Percentiles rank a stretch among this genome's conserved stretches.
phyloP scores from a whole-genome alignment of 2,113 vertebrate genomes.

The Ammodytes marinus region DNA sequence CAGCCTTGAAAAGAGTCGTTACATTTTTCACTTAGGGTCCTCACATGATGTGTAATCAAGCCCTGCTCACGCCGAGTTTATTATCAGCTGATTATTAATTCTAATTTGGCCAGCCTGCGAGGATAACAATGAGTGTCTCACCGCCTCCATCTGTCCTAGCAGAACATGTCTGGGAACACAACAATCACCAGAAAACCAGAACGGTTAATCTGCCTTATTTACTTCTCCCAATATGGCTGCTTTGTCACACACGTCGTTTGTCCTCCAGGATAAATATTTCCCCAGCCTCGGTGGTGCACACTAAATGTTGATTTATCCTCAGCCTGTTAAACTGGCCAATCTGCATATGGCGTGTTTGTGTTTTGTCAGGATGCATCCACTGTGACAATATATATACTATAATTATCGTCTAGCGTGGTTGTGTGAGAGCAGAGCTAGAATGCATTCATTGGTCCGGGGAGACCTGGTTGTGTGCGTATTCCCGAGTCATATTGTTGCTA shows the following conservation, averaged over 20 bases:
- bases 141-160: constrained; percentile 80
- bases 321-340: constrained; percentile 78
- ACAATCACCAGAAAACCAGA: constrained; percentile 71
- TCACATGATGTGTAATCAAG: constrained; percentile 47
- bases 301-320: constrained; percentile 82
- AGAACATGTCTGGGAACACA: constrained; percentile 78
- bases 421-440: constrained; percentile 66
- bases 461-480: constrained; percentile 31
- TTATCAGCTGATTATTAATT: constrained; percentile 73
- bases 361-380: constrained; percentile 73
- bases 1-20: constrained; percentile 2
- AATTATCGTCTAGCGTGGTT: constrained; percentile 62
- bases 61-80: constrained; percentile 55
- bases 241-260: constrained; percentile 75
- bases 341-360: constrained; percentile 77
- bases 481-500: constrained; percentile 31
- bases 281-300: constrained; percentile 60
- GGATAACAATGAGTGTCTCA: constrained; percentile 79
- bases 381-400: constrained; percentile 77
- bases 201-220: constrained; percentile 83
- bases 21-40: constrained; percentile 37
- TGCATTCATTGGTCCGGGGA: constrained; percentile 49
- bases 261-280: constrained; percentile 83
- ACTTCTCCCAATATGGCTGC: constrained; percentile 80
- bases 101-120: constrained; percentile 64